phyloP scores from a whole-genome alignment of 2,797 vertebrate genomes.

The Enteromius radiatus region DNA sequence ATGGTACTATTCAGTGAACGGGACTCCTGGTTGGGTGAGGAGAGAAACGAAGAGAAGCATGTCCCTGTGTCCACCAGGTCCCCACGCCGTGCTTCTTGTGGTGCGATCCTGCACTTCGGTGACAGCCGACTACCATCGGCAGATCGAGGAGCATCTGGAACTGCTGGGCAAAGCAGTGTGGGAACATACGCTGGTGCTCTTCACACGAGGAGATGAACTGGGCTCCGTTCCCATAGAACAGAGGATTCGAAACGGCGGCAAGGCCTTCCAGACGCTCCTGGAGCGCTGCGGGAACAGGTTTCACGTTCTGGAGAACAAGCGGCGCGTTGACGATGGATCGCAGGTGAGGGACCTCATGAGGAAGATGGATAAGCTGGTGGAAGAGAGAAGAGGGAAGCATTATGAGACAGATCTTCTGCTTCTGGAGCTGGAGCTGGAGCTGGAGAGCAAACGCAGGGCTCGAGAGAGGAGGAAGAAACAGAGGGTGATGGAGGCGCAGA shows the following conservation, averaged over 20 bases:
- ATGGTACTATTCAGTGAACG: conserved; percentile 80
- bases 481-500: conserved; percentile 76
- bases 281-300: conserved; percentile 71
- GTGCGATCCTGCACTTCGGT: conserved; percentile 72
- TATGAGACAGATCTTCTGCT: conserved; percentile 63
- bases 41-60: conserved; percentile 75
- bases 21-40: conserved; percentile 77
- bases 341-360: conserved; percentile 74
- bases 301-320: conserved; percentile 73
- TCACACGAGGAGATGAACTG: conserved; percentile 77
- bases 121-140: conserved; percentile 66
- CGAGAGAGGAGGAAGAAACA: conserved; percentile 79
- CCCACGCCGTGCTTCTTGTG: conserved; percentile 76
- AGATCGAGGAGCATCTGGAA: conserved; percentile 76
- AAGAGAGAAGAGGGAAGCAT: conserved; percentile 52
- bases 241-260: conserved; percentile 64
- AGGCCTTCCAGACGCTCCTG: conserved; percentile 69
- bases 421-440: conserved; percentile 69
- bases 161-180: conserved; percentile 71
- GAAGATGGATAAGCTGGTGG: conserved; percentile 74
- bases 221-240: conserved; percentile 71
- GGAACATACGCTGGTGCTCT: conserved; percentile 75
- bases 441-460: conserved; percentile 71
- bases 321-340: conserved; percentile 66
- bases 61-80: conserved; percentile 74